Conservation (phyloP, 2,888 invertebrate species). For the Phaonia tiefii region DNA sequence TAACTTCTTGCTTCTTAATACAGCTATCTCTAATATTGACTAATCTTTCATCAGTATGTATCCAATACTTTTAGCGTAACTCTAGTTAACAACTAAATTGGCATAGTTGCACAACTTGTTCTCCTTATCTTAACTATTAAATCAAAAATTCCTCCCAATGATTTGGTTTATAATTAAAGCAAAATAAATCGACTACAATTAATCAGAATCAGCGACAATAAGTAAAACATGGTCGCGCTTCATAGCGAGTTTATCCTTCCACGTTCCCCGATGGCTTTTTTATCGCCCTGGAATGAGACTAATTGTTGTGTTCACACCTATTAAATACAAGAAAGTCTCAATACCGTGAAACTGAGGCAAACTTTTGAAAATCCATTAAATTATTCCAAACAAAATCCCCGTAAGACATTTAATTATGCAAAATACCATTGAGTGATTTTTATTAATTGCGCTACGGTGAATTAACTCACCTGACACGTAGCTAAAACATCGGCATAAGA, state of each 20-base stretch:
- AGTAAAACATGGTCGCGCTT: too few species aligned
- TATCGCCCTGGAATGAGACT: slow-evolving; percentile 49
- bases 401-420: slow-evolving; percentile 65
- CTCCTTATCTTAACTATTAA: too few species aligned
- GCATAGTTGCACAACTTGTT: too few species aligned
- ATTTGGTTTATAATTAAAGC: too few species aligned
- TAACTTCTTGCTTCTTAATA: too few species aligned
- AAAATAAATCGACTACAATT: slow-evolving; percentile 8
- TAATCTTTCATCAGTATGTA: too few species aligned
- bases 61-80: too few species aligned
- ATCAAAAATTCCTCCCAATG: not conserved
- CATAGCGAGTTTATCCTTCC: not conserved
- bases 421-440: slow-evolving; percentile 64
- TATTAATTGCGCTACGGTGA: slow-evolving; percentile 61
- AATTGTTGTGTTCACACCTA: slow-evolving; percentile 67
- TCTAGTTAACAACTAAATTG: too few species aligned
- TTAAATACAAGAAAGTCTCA: slow-evolving; percentile 55
- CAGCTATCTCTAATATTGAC: too few species aligned
- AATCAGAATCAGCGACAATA: slow-evolving; percentile 20
- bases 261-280: not conserved
- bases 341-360: slow-evolving; percentile 23
- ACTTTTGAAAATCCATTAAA: slow-evolving; percentile 44
- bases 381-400: slow-evolving; percentile 44
- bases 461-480: slow-evolving; percentile 47
- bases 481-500: not conserved